Conservation (phyloP, 2,797 vertebrate genomes). For the Acestrorhynchus altus region DNA sequence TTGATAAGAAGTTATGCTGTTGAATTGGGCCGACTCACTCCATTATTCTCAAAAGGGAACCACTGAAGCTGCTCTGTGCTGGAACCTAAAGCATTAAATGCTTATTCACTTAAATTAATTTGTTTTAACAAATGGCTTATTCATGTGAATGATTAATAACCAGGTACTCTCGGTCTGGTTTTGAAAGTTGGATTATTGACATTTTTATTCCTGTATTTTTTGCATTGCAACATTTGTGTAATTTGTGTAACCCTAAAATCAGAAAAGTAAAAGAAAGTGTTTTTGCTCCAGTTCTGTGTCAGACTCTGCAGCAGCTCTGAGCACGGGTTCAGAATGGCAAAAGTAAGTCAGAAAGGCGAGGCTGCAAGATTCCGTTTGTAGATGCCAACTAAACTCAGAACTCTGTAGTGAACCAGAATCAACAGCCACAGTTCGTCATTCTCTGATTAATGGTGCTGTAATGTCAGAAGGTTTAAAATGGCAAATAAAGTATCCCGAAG, state of each 20-base stretch:
- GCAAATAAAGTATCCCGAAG: slow-evolving; percentile 6
- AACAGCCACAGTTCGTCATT: slow-evolving; percentile 34
- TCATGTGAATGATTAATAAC: too few species aligned
- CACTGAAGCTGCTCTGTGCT: too few species aligned
- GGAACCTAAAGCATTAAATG: too few species aligned
- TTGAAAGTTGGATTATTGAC: too few species aligned
- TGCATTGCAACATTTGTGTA: not conserved
- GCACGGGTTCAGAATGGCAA: slow-evolving; percentile 30
- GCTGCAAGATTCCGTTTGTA: slow-evolving; percentile 43
- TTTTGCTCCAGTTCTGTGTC: not conserved
- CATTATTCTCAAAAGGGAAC: too few species aligned
- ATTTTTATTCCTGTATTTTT: too few species aligned
- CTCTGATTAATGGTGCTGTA: slow-evolving; percentile 28
- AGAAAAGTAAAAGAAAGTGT: not conserved
- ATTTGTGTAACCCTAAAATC: not conserved
- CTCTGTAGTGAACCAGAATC: slow-evolving; percentile 17
- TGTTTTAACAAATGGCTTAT: too few species aligned
- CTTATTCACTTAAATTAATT: too few species aligned
- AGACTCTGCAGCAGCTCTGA: not conserved
- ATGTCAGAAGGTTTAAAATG: slow-evolving; percentile 42
- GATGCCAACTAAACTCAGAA: slow-evolving; percentile 52
- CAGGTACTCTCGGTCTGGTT: too few species aligned
- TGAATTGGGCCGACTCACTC: too few species aligned
- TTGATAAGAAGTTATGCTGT: too few species aligned
- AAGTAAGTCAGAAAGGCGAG: slow-evolving; percentile 51